Conservation (phyloP, 2,888 invertebrate genomes). For the Agrilus biguttatus region DNA sequence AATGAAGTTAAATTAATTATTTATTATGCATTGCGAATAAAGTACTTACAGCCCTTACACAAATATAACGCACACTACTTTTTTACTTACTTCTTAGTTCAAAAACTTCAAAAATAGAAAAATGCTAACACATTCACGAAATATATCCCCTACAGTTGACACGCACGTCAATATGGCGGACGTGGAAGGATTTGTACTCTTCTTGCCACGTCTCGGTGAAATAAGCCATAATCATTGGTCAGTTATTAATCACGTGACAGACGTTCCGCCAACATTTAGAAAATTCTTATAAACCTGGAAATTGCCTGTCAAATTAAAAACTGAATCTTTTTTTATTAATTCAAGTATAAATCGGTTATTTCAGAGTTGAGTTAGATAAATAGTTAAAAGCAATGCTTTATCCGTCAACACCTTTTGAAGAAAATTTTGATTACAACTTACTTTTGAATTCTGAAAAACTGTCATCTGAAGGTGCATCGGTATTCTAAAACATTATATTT, state of each 20-base stretch:
- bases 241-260: conserved; percentile 17
- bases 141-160: conserved; percentile 49
- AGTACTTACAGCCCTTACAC: neutral
- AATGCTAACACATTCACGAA: conserved; percentile 56
- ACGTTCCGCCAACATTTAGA: conserved; percentile 4
- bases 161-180: conserved; percentile 72
- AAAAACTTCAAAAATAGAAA: conserved; percentile 38
- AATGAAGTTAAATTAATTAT: no score
- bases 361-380: no score
- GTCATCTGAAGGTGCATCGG: no score
- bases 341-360: no score
- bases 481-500: no score
- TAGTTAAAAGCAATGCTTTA: conserved; percentile 18
- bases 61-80: conserved; percentile 5
- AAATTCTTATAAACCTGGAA: neutral
- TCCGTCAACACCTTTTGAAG: conserved; percentile 23
- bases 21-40: no score
- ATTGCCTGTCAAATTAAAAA: no score
- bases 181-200: conserved; percentile 56
- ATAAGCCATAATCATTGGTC: conserved; percentile 19
- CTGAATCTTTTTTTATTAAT: no score
- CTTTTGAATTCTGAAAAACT: neutral
- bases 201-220: conserved; percentile 63
- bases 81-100: conserved; percentile 33
- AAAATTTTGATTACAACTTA: conserved; percentile 17